Evolutionary conservation across 2,113 vertebrate genomes (phyloP), one percentile per base, ranked within the genome.

Genomic region (Suricata suricatta): DNA sequence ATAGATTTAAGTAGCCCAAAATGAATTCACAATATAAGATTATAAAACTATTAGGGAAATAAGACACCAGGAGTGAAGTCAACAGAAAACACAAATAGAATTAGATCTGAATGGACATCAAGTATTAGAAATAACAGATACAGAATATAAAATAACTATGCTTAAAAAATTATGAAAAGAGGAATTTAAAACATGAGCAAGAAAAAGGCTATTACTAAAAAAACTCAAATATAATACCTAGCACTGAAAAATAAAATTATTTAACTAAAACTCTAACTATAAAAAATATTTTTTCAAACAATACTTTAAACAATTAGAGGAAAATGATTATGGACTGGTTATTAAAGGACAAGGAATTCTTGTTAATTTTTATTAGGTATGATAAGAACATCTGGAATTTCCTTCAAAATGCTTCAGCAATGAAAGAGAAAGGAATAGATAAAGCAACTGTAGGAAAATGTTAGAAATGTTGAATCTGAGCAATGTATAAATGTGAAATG

Each of bases 391-490:
- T 66, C 41, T 87, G 27, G 14, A 25, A 92, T 86, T 68, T 68
- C 21, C 87, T 93, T 93, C n/a, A 94, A 96, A 90, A 88, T 84
- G 84, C 17, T 68, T 47, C n/a, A 88, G n/a, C 31, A 87, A 91
- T 76, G 17, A 25, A 54, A 83, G 69, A 68, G 41, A 81, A 68
- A 17, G 16, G 25, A 89, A 35, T 25, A 85, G 8, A 89, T 83
- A 4, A 41, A 88, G 38, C 16, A 76, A 71, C 76, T 77, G 5
- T 44, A 85, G n/a, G 6, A 80, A 97, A 92, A 88, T 54, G 1
- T 41, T 8, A 27, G 41, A 93, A 89, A 86, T 76, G 94, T n/a
- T 87, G 81, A 94, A 90, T 85, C 3, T 81, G 19, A 88, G 16
- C 63, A n/a, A 94, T 38, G 1, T 31, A 4, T 41, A 21, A 25